Percentiles rank a stretch among this genome's conserved stretches.
phyloP scores from a whole-genome alignment of 2,113 vertebrate species.

The Zosterops pallidus region DNA sequence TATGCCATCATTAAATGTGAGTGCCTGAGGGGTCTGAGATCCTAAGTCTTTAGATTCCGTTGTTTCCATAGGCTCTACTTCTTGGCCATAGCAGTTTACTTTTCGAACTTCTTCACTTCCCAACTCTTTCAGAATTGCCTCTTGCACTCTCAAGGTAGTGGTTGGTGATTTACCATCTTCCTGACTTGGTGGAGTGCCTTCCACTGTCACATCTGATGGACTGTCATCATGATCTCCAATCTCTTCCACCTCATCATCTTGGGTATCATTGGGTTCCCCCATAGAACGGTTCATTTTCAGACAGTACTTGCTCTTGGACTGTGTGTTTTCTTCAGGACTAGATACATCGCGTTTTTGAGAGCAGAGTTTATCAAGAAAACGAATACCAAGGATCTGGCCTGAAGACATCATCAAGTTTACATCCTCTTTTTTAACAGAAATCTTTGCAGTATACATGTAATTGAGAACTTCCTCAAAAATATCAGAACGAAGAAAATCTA shows the following conservation, averaged over 20 bases:
- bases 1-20: conserved; percentile 92
- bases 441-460: conserved; percentile 98
- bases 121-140: conserved; percentile 94
- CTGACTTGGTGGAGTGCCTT: conserved; percentile 83
- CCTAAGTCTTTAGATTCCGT: conserved; percentile 83
- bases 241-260: conserved; percentile 88
- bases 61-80: conserved; percentile 93
- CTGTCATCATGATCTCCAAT: conserved; percentile 92
- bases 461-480: conserved; percentile 98
- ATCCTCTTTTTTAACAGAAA: conserved; percentile 94
- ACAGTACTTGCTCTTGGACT: conserved; percentile 84
- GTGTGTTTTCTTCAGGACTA: conserved; percentile 84
- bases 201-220: conserved; percentile 83
- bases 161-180: conserved; percentile 86
- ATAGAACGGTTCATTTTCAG: conserved; percentile 84
- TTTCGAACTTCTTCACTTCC: conserved; percentile 96
- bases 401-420: conserved; percentile 99
- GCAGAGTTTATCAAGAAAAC: conserved; percentile 97
- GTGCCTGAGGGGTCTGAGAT: conserved; percentile 87
- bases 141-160: conserved; percentile 89
- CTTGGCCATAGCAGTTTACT: conserved; percentile 95
- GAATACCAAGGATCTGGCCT: conserved; percentile 95
- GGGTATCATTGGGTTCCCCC: conserved; percentile 78
- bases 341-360: conserved; percentile 94
- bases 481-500: conserved; percentile 94